A percentile compares a stretch with the other conserved stretches of the same genome.
These are phyloP conservation scores for Platyscapa corneri DNA, from an alignment of 1,140 invertebrate species.

Conservation along the genomic window DNA sequence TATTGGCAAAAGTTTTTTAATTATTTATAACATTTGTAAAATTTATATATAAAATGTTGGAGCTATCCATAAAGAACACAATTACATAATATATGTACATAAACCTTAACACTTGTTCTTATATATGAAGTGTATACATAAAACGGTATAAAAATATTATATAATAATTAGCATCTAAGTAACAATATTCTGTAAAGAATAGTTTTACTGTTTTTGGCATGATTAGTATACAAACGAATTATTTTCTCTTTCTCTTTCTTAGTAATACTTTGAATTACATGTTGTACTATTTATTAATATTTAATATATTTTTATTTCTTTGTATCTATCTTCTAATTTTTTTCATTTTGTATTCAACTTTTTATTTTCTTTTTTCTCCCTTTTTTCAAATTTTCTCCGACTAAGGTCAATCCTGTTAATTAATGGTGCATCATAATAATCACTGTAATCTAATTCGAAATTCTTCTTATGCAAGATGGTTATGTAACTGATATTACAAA, in stretches of 20 bases:
- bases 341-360: background rate
- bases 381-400: background rate
- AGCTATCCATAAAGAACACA: background rate
- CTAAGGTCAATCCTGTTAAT: slow-evolving; percentile 30
- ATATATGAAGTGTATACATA: background rate
- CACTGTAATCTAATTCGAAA: slow-evolving; percentile 32
- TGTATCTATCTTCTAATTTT: slow-evolving; percentile 21
- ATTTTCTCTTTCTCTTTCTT: background rate
- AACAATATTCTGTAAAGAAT: slow-evolving; percentile 23
- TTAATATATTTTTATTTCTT: slow-evolving; percentile 1
- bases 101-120: too few relatives aligned
- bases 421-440: slow-evolving; percentile 27
- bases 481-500: background rate
- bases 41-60: background rate
- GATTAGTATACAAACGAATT: slow-evolving; percentile 8
- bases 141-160: background rate
- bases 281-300: slow-evolving; percentile 11
- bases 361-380: background rate
- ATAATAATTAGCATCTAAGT: slow-evolving; percentile 4
- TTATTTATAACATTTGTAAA: background rate
- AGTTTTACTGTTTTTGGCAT: slow-evolving; percentile 10
- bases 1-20: too few relatives aligned
- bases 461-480: background rate
- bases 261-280: background rate
- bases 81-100: background rate